phyloP scores from a whole-genome alignment of 2,113 vertebrate genomes.

The Laterallus jamaicensis region DNA sequence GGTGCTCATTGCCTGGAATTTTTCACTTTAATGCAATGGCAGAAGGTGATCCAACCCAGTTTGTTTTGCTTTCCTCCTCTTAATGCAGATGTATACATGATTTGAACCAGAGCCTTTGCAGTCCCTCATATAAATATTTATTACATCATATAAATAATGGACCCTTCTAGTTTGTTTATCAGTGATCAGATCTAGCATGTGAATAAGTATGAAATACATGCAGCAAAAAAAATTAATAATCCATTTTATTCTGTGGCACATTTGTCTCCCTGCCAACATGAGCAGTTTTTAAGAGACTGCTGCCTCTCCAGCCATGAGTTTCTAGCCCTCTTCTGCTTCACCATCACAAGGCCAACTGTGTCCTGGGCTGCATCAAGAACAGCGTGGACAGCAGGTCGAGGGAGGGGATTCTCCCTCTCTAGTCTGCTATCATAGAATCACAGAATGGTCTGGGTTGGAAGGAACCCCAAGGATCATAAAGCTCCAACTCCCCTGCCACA shows the following conservation, averaged over 20 bases:
- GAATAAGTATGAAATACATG: not conserved
- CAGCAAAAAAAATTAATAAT: not conserved
- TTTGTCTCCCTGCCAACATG: not conserved
- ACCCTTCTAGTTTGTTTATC: not conserved
- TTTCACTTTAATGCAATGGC: conserved; percentile 4
- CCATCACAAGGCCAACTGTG: too few species aligned
- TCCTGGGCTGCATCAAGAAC: too few species aligned
- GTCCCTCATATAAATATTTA: conserved; percentile 37
- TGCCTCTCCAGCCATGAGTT: not conserved
- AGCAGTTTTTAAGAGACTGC: not conserved
- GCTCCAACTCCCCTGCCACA: too few species aligned
- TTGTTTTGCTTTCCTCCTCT: conserved; percentile 32
- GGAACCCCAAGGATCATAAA: too few species aligned
- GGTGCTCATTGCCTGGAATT: not conserved
- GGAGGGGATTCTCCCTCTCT: too few species aligned
- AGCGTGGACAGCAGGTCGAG: too few species aligned
- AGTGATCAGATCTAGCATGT: not conserved
- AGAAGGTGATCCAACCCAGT: not conserved
- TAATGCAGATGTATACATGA: not conserved
- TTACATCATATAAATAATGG: not conserved
- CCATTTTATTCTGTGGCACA: not conserved
- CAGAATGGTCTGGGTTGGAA: too few species aligned
- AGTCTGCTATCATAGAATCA: too few species aligned
- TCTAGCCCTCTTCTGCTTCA: not conserved
- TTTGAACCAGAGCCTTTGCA: not conserved